Conservation (phyloP, 2,797 vertebrate species). For the Geotrypetes seraphini region DNA sequence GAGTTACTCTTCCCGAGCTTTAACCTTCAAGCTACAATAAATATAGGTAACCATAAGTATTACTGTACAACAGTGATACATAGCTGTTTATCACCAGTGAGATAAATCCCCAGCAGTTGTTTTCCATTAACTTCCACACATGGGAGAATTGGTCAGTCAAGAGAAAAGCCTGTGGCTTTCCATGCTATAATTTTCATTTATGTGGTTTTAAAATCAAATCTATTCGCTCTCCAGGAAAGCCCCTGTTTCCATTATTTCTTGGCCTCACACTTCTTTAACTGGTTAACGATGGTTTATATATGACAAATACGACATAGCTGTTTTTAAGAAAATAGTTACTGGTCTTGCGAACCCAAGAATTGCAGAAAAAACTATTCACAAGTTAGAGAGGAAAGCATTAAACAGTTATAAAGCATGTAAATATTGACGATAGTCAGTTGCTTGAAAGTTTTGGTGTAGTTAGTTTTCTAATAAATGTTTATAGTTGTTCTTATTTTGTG, state of each 20-base stretch:
- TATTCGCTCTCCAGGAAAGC: conserved; percentile 2
- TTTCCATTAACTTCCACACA: background rate
- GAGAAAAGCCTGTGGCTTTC: conserved; percentile 7
- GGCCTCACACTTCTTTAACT: conserved; percentile 1
- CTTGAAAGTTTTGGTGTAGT: too few relatives aligned
- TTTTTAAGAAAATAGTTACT: background rate
- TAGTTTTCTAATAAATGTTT: too few relatives aligned
- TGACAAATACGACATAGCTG: conserved; percentile 5
- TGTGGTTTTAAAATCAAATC: conserved; percentile 8
- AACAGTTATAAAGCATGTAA: conserved; percentile 5
- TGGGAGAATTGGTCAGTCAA: background rate
- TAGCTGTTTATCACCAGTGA: background rate
- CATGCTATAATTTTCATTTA: conserved; percentile 12
- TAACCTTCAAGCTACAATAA: background rate
- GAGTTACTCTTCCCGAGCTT: background rate
- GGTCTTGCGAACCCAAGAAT: background rate
- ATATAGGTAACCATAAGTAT: background rate
- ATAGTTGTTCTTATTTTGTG: too few relatives aligned
- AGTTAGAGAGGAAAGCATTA: conserved; percentile 13
- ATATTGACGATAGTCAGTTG: conserved; percentile 15
- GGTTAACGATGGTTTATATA: conserved; percentile 4
- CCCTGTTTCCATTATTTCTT: too few relatives aligned
- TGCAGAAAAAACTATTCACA: too few relatives aligned
- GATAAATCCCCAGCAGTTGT: conserved; percentile 1
- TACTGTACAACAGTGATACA: background rate